Evolutionary conservation across 2,797 vertebrate species (phyloP), one percentile per base, ranked within the genome.

Genomic region (Gadopsis marmoratus): DNA sequence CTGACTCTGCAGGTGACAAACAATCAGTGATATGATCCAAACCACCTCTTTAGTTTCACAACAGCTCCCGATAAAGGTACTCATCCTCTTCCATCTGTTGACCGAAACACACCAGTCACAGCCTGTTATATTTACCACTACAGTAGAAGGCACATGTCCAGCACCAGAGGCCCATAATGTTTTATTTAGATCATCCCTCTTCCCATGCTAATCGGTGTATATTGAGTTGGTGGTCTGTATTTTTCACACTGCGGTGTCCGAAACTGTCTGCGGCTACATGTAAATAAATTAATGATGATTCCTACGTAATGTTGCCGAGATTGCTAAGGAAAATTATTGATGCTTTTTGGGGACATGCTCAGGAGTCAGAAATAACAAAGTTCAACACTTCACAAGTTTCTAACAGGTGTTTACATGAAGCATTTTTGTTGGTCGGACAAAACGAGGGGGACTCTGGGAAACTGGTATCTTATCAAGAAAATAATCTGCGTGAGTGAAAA

Each of bases 131-230:
- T 79, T 81, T 74, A 82, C 66, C 59, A 33, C 43, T 12, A 3
- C 23, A 60, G 54, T 61, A 69, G 29, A 54, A 47, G 23, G 56
- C 51, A 35, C 29, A 31, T 7, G 26, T 33, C 1, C 6, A 45
- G 7, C 19, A 19, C 41, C 63, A 58, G 53, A 59, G 61, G 48
- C 63, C 56, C 11, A 6, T 21, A 23, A 65, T 76, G 61, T 81
- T 83, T 75, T 58, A 60, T 43, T 16, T 21, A 48, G 41, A 7
- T n/a, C 11, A 6, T 71, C 43, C 21, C 29, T 56, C 5, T 74
- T 88, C 43, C 86, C n/a, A 86, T 87, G 77, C 76, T 87, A 79
- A 87, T 89, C 31, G 47, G 74, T 39, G 29, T 33, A 12, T 55
- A 14, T 61, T 31, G 43, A 53, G 37, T 37, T 11, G 33, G 14